Percentiles rank a stretch among this genome's conserved stretches.
phyloP scores from a whole-genome alignment of 2,888 invertebrate species.

The Rhagonycha lutea region DNA sequence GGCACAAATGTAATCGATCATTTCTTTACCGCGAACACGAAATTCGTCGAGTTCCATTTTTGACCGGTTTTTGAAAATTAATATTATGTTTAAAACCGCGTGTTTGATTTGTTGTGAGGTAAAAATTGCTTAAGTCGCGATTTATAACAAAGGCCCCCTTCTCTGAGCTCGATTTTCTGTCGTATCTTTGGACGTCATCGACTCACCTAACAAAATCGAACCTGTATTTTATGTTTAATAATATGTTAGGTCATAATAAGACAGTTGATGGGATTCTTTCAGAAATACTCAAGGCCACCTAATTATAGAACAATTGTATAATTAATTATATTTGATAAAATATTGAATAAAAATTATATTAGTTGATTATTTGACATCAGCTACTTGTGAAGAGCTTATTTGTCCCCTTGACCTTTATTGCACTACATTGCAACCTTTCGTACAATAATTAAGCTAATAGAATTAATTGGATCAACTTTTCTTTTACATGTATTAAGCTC shows the following conservation, averaged over 20 bases:
- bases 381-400: not conserved
- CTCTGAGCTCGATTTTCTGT: not conserved
- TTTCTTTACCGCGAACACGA: slow-evolving; percentile 83
- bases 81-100: not conserved
- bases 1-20: slow-evolving; percentile 94
- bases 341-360: not conserved
- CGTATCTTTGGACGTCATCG: not conserved
- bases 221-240: not conserved
- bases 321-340: not conserved
- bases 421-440: not conserved
- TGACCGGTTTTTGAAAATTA: not conserved
- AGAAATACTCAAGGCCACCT: not conserved
- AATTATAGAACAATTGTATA: not conserved
- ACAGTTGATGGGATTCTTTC: not conserved
- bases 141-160: not conserved
- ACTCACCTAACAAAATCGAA: not conserved
- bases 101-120: not conserved
- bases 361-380: not conserved
- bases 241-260: not conserved
- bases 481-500: not conserved
- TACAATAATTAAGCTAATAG: not conserved
- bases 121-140: not conserved
- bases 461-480: not conserved
- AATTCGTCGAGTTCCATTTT: slow-evolving; percentile 89
- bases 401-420: not conserved